These are phyloP conservation scores for Diachasma alloeum DNA, from an alignment of 1,140 invertebrate species.

Conservation along the genomic window DNA sequence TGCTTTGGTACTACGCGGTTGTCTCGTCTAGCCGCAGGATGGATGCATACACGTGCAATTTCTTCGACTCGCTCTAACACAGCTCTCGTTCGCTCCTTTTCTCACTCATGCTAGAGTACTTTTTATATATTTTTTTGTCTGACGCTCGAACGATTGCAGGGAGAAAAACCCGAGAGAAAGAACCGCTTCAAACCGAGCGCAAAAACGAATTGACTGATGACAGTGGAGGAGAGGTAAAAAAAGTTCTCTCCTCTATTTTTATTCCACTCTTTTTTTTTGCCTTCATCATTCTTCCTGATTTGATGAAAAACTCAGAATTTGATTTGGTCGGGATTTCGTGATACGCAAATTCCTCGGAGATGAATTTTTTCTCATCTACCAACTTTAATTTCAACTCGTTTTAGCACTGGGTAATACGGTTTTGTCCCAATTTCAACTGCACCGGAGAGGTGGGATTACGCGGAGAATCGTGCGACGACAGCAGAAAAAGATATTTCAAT, in stretches of 20 bases:
- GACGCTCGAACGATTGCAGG: not conserved
- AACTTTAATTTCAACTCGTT: not conserved
- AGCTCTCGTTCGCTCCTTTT: not conserved
- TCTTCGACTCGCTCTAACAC: not conserved
- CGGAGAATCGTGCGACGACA: not conserved
- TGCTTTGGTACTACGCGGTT: slow-evolving; percentile 37
- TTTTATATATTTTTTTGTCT: slow-evolving; percentile 15
- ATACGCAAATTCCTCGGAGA: slow-evolving; percentile 30
- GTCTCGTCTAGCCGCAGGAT: slow-evolving; percentile 9
- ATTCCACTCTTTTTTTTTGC: not conserved
- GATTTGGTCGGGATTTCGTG: slow-evolving; percentile 23
- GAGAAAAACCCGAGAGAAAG: not conserved
- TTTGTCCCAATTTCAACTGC: not conserved
- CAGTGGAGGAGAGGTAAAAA: not conserved
- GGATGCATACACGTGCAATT: slow-evolving; percentile 6
- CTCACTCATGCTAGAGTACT: not conserved
- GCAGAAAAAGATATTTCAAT: slow-evolving; percentile 1
- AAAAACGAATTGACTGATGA: slow-evolving; percentile 8
- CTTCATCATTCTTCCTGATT: not conserved
- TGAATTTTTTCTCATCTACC: slow-evolving; percentile 31
- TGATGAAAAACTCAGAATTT: slow-evolving; percentile 1
- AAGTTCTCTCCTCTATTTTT: no score
- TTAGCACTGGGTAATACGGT: slow-evolving; percentile 17
- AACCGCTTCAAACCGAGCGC: not conserved
- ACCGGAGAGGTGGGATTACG: not conserved